Evolutionary conservation across 2,888 invertebrate genomes (phyloP), one percentile per base, ranked within the genome.

Genomic region (Andrena minutula): DNA sequence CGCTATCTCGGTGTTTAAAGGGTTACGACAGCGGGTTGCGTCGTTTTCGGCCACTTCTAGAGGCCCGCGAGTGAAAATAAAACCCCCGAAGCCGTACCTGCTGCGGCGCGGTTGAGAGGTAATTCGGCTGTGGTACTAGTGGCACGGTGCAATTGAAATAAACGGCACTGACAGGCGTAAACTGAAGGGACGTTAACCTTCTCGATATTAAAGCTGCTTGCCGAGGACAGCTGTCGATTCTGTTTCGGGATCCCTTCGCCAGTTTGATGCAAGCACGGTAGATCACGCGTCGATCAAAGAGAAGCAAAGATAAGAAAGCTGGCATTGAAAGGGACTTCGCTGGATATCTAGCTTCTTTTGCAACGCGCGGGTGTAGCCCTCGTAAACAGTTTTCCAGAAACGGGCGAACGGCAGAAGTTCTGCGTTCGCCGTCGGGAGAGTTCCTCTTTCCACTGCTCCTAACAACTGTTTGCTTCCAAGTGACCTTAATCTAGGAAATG

Each of bases 401-500:
- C 75, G 56, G 75, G n/a, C 75, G 80, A 66, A 88, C 69, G 70
- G 64, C 70, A 72, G 82, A 82, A 87, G 87, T 88, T 82, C 70
- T 72, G 49, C 75, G 79, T 81, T 63, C 41, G 51, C 53, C 47
- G n/a, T 58, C 60, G 49, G 23, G 26, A 66, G 72, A 78, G 65
- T 56, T 72, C 56, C 79, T 72, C 81, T 73, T 79, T 79, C 63
- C 65, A 51, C 61, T 60, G 70, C 68, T 64, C 75, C 78, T 79
- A 77, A 87, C 87, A 88, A 88, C 88, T 86, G 88, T 88, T 88
- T 88, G 88, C 88, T 88, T 83, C 61, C 85, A 77, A 87, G 86
- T 87, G 88, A 87, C 89, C 88, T 88, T 88, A 88, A 88, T 88
- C 88, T 85, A 88, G 89, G 86, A 88, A 89, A 87, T 89, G 86